Evolutionary conservation across 1,140 invertebrate species (phyloP), one percentile per base, ranked within the genome.

Genomic region (Habropoda laboriosa): DNA sequence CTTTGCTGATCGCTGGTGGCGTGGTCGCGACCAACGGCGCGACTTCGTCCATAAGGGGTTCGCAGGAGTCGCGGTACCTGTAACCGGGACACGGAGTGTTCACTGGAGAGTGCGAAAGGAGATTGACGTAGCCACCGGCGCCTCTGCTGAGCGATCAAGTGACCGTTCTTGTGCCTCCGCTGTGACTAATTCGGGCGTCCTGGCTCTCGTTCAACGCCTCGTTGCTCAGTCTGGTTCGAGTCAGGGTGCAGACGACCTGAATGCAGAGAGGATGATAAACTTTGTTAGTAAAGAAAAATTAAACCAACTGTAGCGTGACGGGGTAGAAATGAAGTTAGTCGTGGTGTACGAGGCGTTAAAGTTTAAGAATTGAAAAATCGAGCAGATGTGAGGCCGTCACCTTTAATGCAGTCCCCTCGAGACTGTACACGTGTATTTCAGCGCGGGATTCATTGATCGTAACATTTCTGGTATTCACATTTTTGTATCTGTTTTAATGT

Each of bases 111-210:
- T 89, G 80, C 6, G 88, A 87, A n/a, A 88, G 78, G 24, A 88
- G 79, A 55, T 89, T 89, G 24, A 87, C 86, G 60, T 88, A 88
- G 18, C 80, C 84, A 74, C 83, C 66, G 64, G 47, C 74, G 67
- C 81, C 77, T 70, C 89, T 77, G 75, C 81, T 77, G 32, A 81
- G 57, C 64, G 87, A 91, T 91, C 90, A 91, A 78, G 87, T 89
- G 57, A 82, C 80, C 64, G 68, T 87, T 12, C 72, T 27, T 27
- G 72, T 47, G 16, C 45, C 27, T 38, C 51, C n/a, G 24, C 76
- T 38, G 1, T 75, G 84, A 63, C 13, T 64, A 35, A 73, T 61
- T 8, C 47, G 40, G 7, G 82, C 53, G 32, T 79, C 30, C 42
- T 86, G 80, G 51, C 67, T 85, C 45, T 86, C 88, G 61, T 71